Conservation (phyloP, 2,797 vertebrate genomes). For the Eospalax fontanierii region DNA sequence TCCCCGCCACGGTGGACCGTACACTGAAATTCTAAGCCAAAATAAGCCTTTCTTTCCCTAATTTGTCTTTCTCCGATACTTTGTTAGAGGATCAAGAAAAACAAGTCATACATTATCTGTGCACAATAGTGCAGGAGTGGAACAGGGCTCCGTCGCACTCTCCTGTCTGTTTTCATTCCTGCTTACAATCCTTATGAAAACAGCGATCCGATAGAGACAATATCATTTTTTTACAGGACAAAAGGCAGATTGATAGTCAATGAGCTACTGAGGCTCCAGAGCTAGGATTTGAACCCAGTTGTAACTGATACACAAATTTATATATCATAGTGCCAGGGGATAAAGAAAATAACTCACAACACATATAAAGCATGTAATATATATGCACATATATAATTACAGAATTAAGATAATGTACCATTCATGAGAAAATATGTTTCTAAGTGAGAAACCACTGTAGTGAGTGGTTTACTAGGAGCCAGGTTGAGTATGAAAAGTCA, state of each 20-base stretch:
- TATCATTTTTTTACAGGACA: not conserved
- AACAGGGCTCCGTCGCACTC: rapidly evolving
- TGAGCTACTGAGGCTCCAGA: not conserved
- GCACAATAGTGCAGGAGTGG: not conserved
- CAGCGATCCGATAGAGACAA: not conserved
- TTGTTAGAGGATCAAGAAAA: not conserved
- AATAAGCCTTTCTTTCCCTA: not conserved
- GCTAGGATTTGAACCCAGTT: not conserved
- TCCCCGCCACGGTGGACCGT: not conserved
- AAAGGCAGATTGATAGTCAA: not conserved
- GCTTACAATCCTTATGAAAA: not conserved
- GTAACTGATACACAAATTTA: not conserved
- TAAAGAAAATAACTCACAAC: constrained; percentile 21
- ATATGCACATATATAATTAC: not conserved
- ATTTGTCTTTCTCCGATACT: not conserved
- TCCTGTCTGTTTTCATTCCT: not conserved
- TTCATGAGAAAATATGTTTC: not conserved
- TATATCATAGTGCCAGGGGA: not conserved
- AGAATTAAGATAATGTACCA: not conserved
- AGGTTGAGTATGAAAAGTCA: not conserved
- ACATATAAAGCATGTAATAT: not conserved
- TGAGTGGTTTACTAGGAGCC: not conserved
- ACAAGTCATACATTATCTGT: no score
- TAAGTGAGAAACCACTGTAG: not conserved
- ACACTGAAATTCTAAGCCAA: no score